A percentile compares a stretch with the other conserved stretches of the same genome.
phyloP scores from a whole-genome alignment of 2,888 invertebrate species.

The Apotomis betuletana region DNA sequence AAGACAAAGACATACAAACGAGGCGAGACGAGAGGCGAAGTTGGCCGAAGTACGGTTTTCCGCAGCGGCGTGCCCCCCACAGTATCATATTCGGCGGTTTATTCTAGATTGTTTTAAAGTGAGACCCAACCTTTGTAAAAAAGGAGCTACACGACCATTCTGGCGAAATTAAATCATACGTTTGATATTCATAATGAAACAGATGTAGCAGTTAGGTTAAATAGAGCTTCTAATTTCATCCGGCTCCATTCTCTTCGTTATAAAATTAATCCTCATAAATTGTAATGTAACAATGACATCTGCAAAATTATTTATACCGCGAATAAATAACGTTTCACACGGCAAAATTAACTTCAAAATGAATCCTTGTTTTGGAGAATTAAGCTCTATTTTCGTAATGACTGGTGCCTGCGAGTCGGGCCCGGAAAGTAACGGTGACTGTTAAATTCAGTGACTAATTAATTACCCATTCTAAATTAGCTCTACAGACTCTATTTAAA shows the following conservation, averaged over 20 bases:
- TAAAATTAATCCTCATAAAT: not conserved
- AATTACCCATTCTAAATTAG: slow-evolving; percentile 32
- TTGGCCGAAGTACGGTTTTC: too few species aligned
- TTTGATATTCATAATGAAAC: too few species aligned
- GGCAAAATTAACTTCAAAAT: not conserved
- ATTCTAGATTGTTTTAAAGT: too few species aligned
- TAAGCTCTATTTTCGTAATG: slow-evolving; percentile 12
- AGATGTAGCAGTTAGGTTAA: not conserved
- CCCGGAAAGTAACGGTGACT: slow-evolving; percentile 31
- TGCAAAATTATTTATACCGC: slow-evolving; percentile 5
- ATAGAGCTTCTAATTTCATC: not conserved
- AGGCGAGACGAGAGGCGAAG: too few species aligned
- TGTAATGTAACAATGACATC: not conserved
- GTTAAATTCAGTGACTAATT: slow-evolving; percentile 29
- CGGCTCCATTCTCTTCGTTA: not conserved
- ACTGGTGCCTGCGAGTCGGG: slow-evolving; percentile 6
- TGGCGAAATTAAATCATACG: too few species aligned
- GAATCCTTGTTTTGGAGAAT: not conserved
- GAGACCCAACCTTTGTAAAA: too few species aligned
- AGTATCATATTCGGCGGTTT: too few species aligned
- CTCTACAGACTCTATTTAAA: slow-evolving; percentile 25
- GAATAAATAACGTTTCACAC: not conserved
- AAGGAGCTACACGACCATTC: too few species aligned
- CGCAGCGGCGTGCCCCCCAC: too few species aligned
- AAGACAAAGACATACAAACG: too few species aligned